A percentile compares a stretch with the other conserved stretches of the same genome.
These are phyloP conservation scores for Drosophila aff. DNA, from an alignment of 1,140 invertebrate species.

Conservation along the genomic window DNA sequence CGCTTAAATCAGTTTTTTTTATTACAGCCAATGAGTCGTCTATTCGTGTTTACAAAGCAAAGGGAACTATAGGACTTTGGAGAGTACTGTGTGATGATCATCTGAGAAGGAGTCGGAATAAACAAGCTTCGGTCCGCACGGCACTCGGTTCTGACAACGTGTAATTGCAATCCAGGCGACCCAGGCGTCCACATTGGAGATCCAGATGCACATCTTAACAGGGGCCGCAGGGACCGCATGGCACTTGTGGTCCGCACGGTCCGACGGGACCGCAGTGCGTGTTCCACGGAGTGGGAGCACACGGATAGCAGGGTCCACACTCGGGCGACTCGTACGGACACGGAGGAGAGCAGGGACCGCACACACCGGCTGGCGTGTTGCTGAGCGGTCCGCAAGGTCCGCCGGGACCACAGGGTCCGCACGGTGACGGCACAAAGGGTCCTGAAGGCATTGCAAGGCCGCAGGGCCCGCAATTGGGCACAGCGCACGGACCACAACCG, in stretches of 20 bases:
- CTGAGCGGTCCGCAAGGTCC: conserved; percentile 31
- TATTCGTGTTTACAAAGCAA: conserved; percentile 19
- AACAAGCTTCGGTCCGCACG: conserved; percentile 23
- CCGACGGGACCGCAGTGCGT: conserved; percentile 76
- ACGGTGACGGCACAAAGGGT: conserved; percentile 64
- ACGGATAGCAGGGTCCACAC: conserved; percentile 76
- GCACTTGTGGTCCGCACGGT: conserved; percentile 73
- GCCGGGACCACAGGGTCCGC: conserved; percentile 59
- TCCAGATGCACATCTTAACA: conserved; percentile 34
- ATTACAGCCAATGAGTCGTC: conserved; percentile 47
- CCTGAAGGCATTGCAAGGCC: conserved; percentile 74
- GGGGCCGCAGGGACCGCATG: conserved; percentile 72
- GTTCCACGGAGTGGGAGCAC: conserved; percentile 76
- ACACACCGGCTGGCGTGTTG: conserved; percentile 54
- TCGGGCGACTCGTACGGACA: conserved; percentile 77
- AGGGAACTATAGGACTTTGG: conserved; percentile 29
- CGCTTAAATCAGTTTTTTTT: conserved; percentile 26
- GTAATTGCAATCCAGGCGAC: conserved; percentile 12
- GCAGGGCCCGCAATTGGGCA: conserved; percentile 72
- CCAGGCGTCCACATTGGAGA: background rate
- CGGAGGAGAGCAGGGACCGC: conserved; percentile 71
- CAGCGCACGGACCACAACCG: conserved; percentile 65
- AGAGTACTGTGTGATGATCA: conserved; percentile 3
- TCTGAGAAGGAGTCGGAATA: background rate
- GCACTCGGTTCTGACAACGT: conserved; percentile 22